Evolutionary conservation across 2,113 vertebrate genomes (phyloP), one percentile per base, ranked within the genome.

Genomic region (Diadophis punctatus): DNA sequence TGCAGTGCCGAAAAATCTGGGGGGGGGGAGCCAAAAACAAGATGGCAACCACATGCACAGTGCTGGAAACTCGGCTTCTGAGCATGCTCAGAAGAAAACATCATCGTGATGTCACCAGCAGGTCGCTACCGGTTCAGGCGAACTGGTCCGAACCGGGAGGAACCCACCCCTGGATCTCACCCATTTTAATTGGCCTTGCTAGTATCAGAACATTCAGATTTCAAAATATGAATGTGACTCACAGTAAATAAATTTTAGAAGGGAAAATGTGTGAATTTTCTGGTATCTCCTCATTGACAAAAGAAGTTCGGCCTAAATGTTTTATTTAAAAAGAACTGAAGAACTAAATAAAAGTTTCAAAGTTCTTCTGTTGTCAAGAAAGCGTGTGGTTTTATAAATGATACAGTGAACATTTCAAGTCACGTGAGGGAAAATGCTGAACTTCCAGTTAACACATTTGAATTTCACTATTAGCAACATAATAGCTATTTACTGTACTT

Each of bases 361-460:
- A 63, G 90, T 63, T 92, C 0, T 5, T 91, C 94, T 56, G 20
- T 1, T 91, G 56, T 55, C 87, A 39, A 80, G 88, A 87, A 80
- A 93, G 93, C 87, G 86, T 93, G 58, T 60, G 25, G 58, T 93
- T 52, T 25, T 89, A 34, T 23, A 74, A 91, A 91, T 93, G 87
- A 91, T 88, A 4, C 25, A 92, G 22, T 0, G 0, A 92, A 90
- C 30, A 94, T 80, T 30, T 49, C 22, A 52, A 93, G 90, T 88
- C 48, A 84, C 30, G 86, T 87, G 11, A 30, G 52, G n/a, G 14
- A 58, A 63, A 94, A 87, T 94, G 0, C 0, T 87, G 89, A 90
- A 87, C 93, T 94, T 95, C 93, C 94, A 96, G 91, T 92, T 89
- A 94, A 92, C 84, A 93, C 90, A 39, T 43, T 56, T 88, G 93